These are phyloP conservation scores for Macaca fascicularis DNA, from an alignment of 2,113 vertebrate genomes.

Conservation along the genomic window DNA sequence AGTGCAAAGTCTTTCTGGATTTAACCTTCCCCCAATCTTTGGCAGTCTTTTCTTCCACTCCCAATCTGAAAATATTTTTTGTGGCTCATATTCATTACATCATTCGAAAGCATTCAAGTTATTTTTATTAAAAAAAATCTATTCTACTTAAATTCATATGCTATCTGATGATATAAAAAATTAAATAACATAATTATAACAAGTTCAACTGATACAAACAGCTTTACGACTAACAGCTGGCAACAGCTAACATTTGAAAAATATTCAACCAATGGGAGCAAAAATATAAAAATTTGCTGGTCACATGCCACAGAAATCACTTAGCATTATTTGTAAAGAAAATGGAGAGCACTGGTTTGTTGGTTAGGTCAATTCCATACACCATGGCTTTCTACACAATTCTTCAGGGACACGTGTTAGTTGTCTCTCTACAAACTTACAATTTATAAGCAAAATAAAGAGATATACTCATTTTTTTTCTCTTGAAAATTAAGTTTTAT, in stretches of 20 bases:
- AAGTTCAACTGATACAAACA: not conserved
- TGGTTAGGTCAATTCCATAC: not conserved
- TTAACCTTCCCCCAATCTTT: not conserved
- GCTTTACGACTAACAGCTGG: not conserved
- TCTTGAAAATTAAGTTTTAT: not conserved
- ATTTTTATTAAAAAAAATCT: not conserved
- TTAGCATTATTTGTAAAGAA: not conserved
- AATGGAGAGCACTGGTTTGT: not conserved
- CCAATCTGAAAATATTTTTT: slow-evolving; percentile 16
- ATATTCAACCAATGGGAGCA: not conserved
- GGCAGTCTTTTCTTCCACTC: not conserved
- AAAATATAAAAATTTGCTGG: not conserved
- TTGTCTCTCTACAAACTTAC: not conserved
- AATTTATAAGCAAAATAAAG: not conserved
- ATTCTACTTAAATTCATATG: not conserved
- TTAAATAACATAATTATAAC: not conserved
- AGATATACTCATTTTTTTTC: slow-evolving; percentile 29
- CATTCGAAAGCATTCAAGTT: not conserved
- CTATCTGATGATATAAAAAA: not conserved
- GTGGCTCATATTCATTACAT: not conserved
- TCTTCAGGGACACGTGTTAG: not conserved
- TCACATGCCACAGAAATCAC: not conserved
- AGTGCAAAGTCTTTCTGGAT: not conserved
- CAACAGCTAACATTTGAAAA: not conserved
- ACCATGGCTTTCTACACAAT: not conserved